Percentiles rank a stretch among this genome's conserved stretches.
phyloP scores from a whole-genome alignment of 2,113 vertebrate genomes.

The Solea senegalensis region DNA sequence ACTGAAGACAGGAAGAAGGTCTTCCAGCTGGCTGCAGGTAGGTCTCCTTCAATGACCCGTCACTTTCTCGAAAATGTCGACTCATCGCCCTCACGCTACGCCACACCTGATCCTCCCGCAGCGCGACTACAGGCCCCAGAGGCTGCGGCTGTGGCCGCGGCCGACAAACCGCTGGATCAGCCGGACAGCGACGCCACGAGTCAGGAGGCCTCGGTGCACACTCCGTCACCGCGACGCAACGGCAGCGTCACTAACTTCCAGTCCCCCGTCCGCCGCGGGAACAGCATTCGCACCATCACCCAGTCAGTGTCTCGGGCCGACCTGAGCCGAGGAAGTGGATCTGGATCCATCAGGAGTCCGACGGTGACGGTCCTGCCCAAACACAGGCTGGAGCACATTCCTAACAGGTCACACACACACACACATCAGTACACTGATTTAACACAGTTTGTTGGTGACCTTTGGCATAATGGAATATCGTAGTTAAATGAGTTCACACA shows the following conservation, averaged over 20 bases:
- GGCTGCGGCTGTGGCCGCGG: slow-evolving; percentile 61
- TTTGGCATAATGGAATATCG: neutral
- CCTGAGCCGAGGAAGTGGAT: slow-evolving; percentile 51
- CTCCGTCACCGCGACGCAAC: slow-evolving; percentile 80
- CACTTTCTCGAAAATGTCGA: neutral
- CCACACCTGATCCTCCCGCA: slow-evolving; percentile 47
- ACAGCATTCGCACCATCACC: slow-evolving; percentile 84
- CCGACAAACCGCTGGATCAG: slow-evolving; percentile 78
- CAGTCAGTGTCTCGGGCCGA: slow-evolving; percentile 80
- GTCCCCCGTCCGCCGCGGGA: slow-evolving; percentile 76
- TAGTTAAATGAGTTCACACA: too few species aligned
- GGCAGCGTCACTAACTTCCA: slow-evolving; percentile 82
- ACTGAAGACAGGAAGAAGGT: slow-evolving; percentile 97
- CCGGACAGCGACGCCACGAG: slow-evolving; percentile 83
- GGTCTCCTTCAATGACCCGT: neutral
- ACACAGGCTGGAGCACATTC: slow-evolving; percentile 66
- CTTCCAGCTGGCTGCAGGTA: slow-evolving; percentile 90
- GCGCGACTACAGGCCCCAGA: slow-evolving; percentile 87
- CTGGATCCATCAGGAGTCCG: slow-evolving; percentile 64
- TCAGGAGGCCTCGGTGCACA: slow-evolving; percentile 80
- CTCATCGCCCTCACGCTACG: neutral
- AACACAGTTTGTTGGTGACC: neutral
- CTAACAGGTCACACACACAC: slow-evolving; percentile 79
- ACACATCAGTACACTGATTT: neutral
- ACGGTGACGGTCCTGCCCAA: slow-evolving; percentile 75